Evolutionary conservation across 2,888 invertebrate genomes (phyloP).

Genomic region (Idaea dimidiata): DNA sequence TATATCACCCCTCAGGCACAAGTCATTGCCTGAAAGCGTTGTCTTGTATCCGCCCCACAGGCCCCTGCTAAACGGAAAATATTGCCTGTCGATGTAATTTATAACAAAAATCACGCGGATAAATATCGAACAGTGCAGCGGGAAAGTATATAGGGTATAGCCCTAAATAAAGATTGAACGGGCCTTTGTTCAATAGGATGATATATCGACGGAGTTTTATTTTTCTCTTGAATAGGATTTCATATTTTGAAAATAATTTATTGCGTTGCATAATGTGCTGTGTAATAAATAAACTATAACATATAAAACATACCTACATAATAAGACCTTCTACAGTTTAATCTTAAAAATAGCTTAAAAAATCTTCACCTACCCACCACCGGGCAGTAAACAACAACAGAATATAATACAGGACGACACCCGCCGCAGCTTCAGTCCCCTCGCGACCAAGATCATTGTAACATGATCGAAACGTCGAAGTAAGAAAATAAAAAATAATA

Average conservation of each 20-base stretch:
- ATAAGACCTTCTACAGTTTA: too few species aligned
- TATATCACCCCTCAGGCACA: slow-evolving; percentile 56
- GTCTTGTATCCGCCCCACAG: slow-evolving; percentile 54
- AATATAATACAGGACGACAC: too few species aligned
- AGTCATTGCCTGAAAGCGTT: slow-evolving; percentile 75
- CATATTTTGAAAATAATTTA: slow-evolving; percentile 9
- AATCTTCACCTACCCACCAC: too few species aligned
- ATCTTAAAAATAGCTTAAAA: too few species aligned
- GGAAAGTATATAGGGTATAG: slow-evolving; percentile 35
- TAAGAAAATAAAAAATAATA: too few species aligned
- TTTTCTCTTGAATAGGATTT: slow-evolving; percentile 26
- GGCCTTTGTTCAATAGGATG: slow-evolving; percentile 35
- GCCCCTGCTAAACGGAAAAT: slow-evolving; percentile 60
- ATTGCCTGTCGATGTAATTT: slow-evolving; percentile 66
- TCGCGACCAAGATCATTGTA: too few species aligned
- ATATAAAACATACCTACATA: not conserved
- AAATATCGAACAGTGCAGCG: slow-evolving; percentile 40
- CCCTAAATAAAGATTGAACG: slow-evolving; percentile 57
- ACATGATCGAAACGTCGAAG: too few species aligned
- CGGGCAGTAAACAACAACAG: too few species aligned
- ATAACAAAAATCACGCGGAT: slow-evolving; percentile 55
- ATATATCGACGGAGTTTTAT: slow-evolving; percentile 39
- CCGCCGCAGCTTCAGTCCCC: too few species aligned
- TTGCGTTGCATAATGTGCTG: not conserved
- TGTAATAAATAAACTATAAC: not conserved